Evolutionary conservation across 2,113 vertebrate species (phyloP).

Genomic region (Grallaria varia): DNA sequence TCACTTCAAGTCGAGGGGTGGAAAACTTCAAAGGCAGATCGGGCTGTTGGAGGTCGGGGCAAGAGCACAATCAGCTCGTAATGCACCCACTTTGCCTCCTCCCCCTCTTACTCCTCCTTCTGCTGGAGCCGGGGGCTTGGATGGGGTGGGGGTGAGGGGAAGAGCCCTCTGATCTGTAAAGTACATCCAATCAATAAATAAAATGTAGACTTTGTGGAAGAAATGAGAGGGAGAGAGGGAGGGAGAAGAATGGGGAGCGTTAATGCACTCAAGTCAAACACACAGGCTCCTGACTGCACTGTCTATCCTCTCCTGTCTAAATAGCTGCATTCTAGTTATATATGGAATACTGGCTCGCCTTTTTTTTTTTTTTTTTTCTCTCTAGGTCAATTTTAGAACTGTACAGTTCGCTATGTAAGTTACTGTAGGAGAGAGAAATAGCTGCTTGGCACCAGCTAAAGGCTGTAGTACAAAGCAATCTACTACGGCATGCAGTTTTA

Average conservation of each 20-base stretch:
- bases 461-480: background rate
- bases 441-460: background rate
- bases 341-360: background rate
- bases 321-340: background rate
- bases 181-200: slow-evolving; percentile 46
- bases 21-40: slow-evolving; percentile 80
- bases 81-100: slow-evolving; percentile 20
- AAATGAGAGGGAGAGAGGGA: background rate
- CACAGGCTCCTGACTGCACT: background rate
- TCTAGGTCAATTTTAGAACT: background rate
- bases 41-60: slow-evolving; percentile 77
- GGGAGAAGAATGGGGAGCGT: background rate
- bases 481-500: background rate
- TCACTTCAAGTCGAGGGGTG: slow-evolving; percentile 76
- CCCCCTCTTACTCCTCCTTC: slow-evolving; percentile 23
- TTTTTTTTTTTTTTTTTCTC: background rate
- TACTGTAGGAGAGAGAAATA: background rate
- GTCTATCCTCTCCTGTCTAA: background rate
- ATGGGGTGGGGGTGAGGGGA: background rate
- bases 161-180: background rate
- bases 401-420: background rate
- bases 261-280: background rate
- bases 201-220: slow-evolving; percentile 6
- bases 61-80: slow-evolving; percentile 66
- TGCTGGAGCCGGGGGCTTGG: background rate